Evolutionary conservation across 2,888 invertebrate genomes (phyloP).

Genomic region (Apocheima hispidaria): DNA sequence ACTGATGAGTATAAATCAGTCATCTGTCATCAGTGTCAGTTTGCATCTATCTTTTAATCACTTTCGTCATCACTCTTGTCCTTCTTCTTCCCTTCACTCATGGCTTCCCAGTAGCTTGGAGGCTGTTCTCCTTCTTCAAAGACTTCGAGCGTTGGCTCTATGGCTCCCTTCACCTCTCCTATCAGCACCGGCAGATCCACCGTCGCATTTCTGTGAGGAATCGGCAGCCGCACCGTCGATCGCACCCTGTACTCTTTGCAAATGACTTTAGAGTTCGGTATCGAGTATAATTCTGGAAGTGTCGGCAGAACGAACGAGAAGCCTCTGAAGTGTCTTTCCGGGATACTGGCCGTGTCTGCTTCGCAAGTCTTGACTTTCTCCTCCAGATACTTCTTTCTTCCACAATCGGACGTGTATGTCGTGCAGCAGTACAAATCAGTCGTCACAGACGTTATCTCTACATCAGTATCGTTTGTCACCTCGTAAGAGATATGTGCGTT

Average conservation of each 20-base stretch:
- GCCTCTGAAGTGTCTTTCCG: background rate
- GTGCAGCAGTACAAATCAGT: conserved; percentile 29
- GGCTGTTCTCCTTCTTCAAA: conserved; percentile 20
- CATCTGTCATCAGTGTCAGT: too few species aligned
- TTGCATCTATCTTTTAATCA: background rate
- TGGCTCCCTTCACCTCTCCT: conserved; percentile 26
- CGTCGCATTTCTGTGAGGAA: conserved; percentile 29
- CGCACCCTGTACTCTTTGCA: conserved; percentile 28
- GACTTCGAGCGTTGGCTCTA: conserved; percentile 7
- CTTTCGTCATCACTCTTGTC: conserved; percentile 6
- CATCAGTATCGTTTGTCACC: conserved; percentile 34
- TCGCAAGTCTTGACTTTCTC: conserved; percentile 20
- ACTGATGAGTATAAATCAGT: too few species aligned
- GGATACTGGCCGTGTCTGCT: background rate
- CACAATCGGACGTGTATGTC: conserved; percentile 28
- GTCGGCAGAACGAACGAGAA: conserved; percentile 23
- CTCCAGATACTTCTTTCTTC: background rate
- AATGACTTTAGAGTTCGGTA: conserved; percentile 29
- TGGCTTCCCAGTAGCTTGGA: conserved; percentile 30
- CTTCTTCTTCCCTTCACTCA: conserved; percentile 17
- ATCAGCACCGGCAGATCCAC: conserved; percentile 34
- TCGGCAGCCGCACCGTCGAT: conserved; percentile 31
- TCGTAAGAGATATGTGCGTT: conserved; percentile 19
- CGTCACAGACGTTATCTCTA: conserved; percentile 21
- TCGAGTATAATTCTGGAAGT: conserved; percentile 32